Base-by-base conservation (phyloP, 2,113 vertebrate species). In the Oplegnathus fasciatus region DNA sequence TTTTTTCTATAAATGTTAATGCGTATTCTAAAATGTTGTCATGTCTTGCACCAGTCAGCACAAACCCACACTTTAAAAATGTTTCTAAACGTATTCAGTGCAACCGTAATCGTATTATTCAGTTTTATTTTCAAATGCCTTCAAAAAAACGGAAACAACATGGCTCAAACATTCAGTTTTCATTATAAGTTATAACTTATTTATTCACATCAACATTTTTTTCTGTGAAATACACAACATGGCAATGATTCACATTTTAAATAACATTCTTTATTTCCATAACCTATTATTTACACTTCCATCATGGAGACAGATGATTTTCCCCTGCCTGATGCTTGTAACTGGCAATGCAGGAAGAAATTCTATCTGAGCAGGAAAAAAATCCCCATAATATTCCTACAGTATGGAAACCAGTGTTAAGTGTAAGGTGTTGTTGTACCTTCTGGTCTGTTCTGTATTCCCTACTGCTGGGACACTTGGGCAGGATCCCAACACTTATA, bases 261-360 rank as follows among this genome's bases (percentile, higher is more conserved):
- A 96, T 96, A 95, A 91, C 89, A 86, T 90, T 89, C 93, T 90
- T 89, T 84, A 84, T 94, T 91, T 89, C 70, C 77, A 91, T 90
- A 82, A 73, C 65, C 82, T 88, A 84, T 90, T 94, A 95, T 96
- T 86, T 95, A 95, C 93, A 95, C 67, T 75, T 86, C 67, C 72
- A 54, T 61, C 20, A 20, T 69, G 34, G 54, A 83, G 77, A 50
- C 22, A 4, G 22, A 14, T 11, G 14, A 1, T 48, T 75, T 17
- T 71, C 37, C 50, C 18, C 24, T 26, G 62, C 72, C 2, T 55
- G 52, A 50, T 22, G 65, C 34, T 17, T 67, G 11, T 58, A 34
- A 62, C 5, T 44, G 65, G 28, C 46, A 42, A 61, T 1, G 6
- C 52, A 76, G 66, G 52, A 55, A 37, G 46, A 85, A 57, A 34